Evolutionary conservation across 2,113 vertebrate species (phyloP).

Genomic region (Melanerpes aurifrons): DNA sequence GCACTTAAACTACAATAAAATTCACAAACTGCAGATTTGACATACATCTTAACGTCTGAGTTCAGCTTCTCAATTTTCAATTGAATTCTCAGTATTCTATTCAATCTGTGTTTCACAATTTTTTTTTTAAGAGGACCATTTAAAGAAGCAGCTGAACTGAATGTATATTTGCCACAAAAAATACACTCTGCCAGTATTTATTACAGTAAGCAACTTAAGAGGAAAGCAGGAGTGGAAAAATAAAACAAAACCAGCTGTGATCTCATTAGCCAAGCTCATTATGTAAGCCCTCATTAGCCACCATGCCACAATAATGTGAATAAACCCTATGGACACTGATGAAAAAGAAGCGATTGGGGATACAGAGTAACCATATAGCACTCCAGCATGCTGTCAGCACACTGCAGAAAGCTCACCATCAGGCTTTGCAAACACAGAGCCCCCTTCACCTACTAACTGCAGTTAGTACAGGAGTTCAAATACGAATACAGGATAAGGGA

Average conservation of each 20-base stretch:
- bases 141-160: background rate
- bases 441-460: accelerated
- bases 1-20: background rate
- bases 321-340: background rate
- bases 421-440: background rate
- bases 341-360: background rate
- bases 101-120: background rate
- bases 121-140: background rate
- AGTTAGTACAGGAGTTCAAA: background rate
- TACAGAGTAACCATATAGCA: background rate
- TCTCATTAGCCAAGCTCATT: slow-evolving; percentile 71
- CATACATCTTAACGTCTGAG: background rate
- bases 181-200: background rate
- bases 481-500: background rate
- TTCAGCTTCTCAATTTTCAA: background rate
- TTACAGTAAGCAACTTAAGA: slow-evolving; percentile 6
- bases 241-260: slow-evolving; percentile 46
- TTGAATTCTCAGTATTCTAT: background rate
- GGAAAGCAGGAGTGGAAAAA: background rate
- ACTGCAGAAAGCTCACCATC: background rate
- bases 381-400: background rate
- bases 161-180: background rate
- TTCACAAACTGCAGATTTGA: background rate
- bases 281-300: slow-evolving; percentile 66
- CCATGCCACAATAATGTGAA: background rate